Percentiles rank a stretch among this genome's conserved stretches.
Conservation (phyloP, 1,140 invertebrate species). For the Aphelinus certus region DNA sequence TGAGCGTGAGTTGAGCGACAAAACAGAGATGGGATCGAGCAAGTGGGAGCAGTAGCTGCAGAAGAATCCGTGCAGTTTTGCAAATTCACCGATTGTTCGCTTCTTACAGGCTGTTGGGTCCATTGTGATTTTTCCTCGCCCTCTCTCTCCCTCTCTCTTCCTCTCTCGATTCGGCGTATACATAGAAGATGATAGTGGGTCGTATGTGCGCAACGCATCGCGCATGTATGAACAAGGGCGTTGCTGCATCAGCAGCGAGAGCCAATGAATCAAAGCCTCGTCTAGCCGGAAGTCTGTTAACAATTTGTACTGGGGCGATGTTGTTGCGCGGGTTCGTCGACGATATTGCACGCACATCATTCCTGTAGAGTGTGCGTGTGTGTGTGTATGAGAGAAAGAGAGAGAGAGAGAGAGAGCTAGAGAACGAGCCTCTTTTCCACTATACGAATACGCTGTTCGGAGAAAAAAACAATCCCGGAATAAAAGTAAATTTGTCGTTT, state of each 20-base stretch:
- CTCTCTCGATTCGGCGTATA: no score
- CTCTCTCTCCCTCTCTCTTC: no score
- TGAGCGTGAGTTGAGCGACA: not conserved
- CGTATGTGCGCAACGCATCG: no score
- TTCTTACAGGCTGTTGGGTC: conserved; percentile 7
- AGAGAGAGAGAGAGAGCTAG: no score
- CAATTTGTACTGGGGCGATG: not conserved
- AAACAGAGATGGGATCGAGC: not conserved
- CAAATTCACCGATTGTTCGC: conserved; percentile 19
- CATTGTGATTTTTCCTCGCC: not conserved
- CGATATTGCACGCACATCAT: conserved; percentile 15
- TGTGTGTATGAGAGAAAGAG: no score
- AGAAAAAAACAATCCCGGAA: no score
- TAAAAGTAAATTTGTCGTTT: no score
- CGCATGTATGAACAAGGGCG: no score
- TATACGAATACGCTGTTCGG: no score
- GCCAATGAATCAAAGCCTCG: conserved; percentile 13
- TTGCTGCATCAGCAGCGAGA: not conserved
- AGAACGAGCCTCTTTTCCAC: no score
- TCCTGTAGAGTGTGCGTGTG: not conserved
- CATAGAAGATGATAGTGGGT: no score
- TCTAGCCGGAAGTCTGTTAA: conserved; percentile 24
- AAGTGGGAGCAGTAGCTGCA: not conserved
- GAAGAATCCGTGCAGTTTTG: conserved; percentile 12
- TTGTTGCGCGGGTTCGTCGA: not conserved